Evolutionary conservation across 2,797 vertebrate species (phyloP).

Genomic region (Leptodactylus fallax): DNA sequence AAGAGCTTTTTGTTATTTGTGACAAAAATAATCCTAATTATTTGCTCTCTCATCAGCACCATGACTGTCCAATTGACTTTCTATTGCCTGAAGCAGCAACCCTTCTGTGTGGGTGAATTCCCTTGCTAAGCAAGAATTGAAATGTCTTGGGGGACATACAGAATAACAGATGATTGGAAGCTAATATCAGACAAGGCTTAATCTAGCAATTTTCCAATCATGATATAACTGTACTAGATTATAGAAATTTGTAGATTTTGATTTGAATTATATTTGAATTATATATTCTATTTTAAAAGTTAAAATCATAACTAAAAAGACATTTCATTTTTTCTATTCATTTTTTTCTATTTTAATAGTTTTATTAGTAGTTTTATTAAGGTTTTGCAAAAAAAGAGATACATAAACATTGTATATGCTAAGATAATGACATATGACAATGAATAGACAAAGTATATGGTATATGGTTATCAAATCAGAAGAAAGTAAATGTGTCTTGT

Average conservation of each 20-base stretch:
- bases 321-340: too few species aligned
- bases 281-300: background rate
- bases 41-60: background rate
- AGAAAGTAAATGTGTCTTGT: too few species aligned
- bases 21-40: conserved; percentile 11
- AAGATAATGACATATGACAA: too few species aligned
- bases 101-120: background rate
- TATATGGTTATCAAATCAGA: too few species aligned
- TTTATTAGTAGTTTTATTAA: too few species aligned
- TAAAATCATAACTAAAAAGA: too few species aligned
- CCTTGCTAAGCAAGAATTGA: background rate
- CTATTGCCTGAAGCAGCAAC: conserved; percentile 10
- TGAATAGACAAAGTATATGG: too few species aligned
- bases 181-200: background rate
- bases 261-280: background rate
- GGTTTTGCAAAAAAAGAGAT: too few species aligned
- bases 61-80: background rate
- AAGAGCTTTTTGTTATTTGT: background rate
- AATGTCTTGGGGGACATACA: background rate
- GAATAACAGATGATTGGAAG: background rate
- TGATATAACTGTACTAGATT: background rate
- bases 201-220: background rate
- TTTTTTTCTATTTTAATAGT: too few species aligned
- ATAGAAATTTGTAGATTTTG: background rate
- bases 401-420: too few species aligned